Conservation (phyloP, 2,888 invertebrate genomes). For the Ceramica pisi region DNA sequence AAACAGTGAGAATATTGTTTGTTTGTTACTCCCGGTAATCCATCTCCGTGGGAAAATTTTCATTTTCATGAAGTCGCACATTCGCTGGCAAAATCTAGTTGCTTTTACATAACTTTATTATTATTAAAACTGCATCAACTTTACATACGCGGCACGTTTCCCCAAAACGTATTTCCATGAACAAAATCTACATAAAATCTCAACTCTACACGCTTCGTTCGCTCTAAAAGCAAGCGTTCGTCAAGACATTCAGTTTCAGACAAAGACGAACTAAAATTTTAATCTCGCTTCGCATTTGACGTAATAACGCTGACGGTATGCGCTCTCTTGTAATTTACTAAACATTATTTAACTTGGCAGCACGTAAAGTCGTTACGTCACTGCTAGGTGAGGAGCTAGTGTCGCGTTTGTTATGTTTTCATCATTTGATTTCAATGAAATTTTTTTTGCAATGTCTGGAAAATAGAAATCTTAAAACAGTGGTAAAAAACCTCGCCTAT, state of each 20-base stretch:
- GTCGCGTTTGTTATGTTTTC: conserved; percentile 9
- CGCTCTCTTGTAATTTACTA: conserved; percentile 70
- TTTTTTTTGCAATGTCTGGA: no score
- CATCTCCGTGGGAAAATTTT: background rate
- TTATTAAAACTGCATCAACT: conserved; percentile 27
- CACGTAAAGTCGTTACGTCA: conserved; percentile 36
- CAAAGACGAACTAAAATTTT: conserved; percentile 58
- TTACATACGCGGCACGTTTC: background rate
- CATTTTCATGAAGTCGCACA: background rate
- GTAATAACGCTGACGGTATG: conserved; percentile 61
- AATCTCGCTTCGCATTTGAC: conserved; percentile 54
- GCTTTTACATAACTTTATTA: background rate
- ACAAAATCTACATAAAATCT: conserved; percentile 30
- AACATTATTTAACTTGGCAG: conserved; percentile 73
- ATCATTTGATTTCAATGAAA: background rate
- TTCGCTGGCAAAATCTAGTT: background rate
- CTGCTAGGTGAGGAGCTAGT: conserved; percentile 31
- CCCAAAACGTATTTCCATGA: background rate
- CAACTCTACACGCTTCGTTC: conserved; percentile 13
- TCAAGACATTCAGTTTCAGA: conserved; percentile 30
- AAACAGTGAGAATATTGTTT: background rate
- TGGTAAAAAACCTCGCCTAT: no score
- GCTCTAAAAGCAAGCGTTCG: background rate
- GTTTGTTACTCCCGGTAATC: no score
- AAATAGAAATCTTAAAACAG: no score